Percentiles rank a stretch among this genome's conserved stretches.
Conservation (phyloP, 2,797 vertebrate species). For the Ceryle rudis region DNA sequence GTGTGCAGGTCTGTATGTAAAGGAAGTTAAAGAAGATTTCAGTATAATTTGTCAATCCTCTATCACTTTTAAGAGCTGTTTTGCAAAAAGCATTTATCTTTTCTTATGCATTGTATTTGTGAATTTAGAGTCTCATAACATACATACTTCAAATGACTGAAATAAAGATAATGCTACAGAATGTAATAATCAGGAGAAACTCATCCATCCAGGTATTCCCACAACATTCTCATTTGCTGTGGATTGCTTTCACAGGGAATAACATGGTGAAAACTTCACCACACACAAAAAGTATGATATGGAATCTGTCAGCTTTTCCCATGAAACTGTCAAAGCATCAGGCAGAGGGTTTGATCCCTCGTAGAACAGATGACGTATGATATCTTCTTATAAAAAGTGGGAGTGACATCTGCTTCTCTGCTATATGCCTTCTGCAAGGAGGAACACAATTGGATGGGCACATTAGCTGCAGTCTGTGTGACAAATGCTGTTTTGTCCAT, state of each 20-base stretch:
- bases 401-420: not conserved
- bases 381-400: not conserved
- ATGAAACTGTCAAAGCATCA: not conserved
- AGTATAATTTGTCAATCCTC: not conserved
- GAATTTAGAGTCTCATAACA: not conserved
- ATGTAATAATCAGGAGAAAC: not conserved
- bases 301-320: not conserved
- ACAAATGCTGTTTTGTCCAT: not conserved
- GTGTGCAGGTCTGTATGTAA: not conserved
- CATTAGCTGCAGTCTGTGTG: not conserved
- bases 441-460: not conserved
- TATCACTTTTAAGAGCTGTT: not conserved
- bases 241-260: not conserved
- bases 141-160: not conserved
- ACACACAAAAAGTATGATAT: too few species aligned
- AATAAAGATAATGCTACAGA: not conserved
- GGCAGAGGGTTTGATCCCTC: not conserved
- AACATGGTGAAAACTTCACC: not conserved
- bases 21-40: not conserved
- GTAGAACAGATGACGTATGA: rapidly evolving
- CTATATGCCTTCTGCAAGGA: not conserved
- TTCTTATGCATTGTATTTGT: not conserved
- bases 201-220: not conserved
- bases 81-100: not conserved
- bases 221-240: not conserved